These are phyloP conservation scores for Salvelinus fontinalis DNA, from an alignment of 2,113 vertebrate species.

Conservation along the genomic window DNA sequence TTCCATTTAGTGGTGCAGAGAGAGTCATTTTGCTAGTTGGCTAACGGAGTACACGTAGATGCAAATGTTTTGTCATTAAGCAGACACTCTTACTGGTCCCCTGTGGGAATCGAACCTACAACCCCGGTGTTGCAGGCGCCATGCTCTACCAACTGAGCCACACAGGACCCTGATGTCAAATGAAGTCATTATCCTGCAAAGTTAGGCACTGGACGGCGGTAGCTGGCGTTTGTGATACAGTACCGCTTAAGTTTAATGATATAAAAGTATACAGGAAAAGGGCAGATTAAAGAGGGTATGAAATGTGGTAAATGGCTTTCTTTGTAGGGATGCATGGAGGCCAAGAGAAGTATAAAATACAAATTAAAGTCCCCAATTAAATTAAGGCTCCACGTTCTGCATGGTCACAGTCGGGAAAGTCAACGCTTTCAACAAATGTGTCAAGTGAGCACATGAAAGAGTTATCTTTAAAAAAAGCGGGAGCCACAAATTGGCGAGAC, in stretches of 20 bases:
- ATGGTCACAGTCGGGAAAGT: not conserved
- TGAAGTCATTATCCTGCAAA: not conserved
- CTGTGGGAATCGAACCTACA: too few relatives aligned
- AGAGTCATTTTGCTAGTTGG: not conserved
- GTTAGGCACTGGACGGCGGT: not conserved
- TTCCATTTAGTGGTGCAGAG: not conserved
- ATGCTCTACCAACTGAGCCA: too few relatives aligned
- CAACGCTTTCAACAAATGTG: conserved; percentile 1
- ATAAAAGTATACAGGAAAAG: conserved; percentile 1
- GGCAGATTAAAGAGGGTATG: not conserved
- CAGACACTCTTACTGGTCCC: too few relatives aligned
- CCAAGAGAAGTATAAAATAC: not conserved
- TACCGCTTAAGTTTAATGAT: not conserved
- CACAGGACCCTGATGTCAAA: not conserved
- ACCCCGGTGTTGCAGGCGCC: too few relatives aligned
- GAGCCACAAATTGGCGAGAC: conserved; percentile 21
- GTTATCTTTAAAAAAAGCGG: conserved; percentile 31
- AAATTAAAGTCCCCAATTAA: conserved; percentile 3
- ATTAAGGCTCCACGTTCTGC: not conserved
- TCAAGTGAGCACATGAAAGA: conserved; percentile 2
- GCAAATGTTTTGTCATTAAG: not conserved
- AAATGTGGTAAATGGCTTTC: not conserved
- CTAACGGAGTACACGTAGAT: not conserved
- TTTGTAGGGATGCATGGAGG: not conserved
- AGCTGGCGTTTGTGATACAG: not conserved